phyloP scores from a whole-genome alignment of 2,797 vertebrate genomes.

The Remorina albescens region DNA sequence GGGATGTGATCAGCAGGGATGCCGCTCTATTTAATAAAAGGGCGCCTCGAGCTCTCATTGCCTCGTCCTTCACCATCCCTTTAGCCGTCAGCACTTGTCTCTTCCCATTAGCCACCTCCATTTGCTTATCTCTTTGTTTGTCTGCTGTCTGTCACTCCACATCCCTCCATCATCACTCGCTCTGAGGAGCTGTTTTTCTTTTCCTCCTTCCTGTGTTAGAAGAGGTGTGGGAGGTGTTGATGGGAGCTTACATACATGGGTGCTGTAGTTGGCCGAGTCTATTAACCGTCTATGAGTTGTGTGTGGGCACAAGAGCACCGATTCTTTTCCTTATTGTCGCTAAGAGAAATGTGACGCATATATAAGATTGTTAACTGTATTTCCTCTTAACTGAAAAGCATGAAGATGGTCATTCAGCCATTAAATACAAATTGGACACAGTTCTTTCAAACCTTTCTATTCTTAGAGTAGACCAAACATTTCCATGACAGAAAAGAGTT shows the following conservation, averaged over 20 bases:
- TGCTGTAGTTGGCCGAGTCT: slow-evolving; percentile 21
- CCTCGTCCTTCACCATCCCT: slow-evolving; percentile 66
- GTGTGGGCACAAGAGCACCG: slow-evolving; percentile 12
- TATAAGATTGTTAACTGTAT: slow-evolving; percentile 1
- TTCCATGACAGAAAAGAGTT: neutral
- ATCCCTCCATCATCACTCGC: slow-evolving; percentile 49
- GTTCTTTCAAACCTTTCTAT: neutral
- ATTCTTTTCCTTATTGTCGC: slow-evolving; percentile 28
- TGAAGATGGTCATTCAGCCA: slow-evolving; percentile 17
- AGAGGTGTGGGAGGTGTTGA: slow-evolving; percentile 53
- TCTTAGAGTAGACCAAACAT: neutral
- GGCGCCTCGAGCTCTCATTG: slow-evolving; percentile 54
- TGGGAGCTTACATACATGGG: slow-evolving; percentile 9
- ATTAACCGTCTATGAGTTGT: slow-evolving; percentile 17
- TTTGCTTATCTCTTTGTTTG: slow-evolving; percentile 47
- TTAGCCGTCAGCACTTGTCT: slow-evolving; percentile 64
- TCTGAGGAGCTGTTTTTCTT: slow-evolving; percentile 31
- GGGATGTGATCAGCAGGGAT: slow-evolving; percentile 50
- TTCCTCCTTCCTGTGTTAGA: slow-evolving; percentile 43
- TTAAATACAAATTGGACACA: neutral
- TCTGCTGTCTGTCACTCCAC: slow-evolving; percentile 62
- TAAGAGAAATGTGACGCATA: slow-evolving; percentile 21
- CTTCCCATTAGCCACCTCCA: slow-evolving; percentile 50
- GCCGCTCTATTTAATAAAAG: slow-evolving; percentile 49
- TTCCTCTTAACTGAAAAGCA: slow-evolving; percentile 18